These are phyloP conservation scores for Drosophila lacteicornis DNA, from an alignment of 1,140 invertebrate species.

Conservation along the genomic window DNA sequence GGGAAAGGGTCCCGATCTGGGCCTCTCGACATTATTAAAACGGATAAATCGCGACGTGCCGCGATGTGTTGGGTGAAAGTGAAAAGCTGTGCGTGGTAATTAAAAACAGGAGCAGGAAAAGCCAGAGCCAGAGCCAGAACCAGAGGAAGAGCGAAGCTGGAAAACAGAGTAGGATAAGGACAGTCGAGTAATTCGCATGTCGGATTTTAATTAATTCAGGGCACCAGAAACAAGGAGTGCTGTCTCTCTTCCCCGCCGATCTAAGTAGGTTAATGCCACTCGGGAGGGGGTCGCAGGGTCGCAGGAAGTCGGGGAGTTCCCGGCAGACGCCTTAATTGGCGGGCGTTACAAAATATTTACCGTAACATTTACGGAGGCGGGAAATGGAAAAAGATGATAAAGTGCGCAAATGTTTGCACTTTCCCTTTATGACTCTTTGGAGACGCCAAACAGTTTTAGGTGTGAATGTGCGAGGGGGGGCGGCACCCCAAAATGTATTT, in stretches of 20 bases:
- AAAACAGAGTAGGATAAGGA: constrained; percentile 44
- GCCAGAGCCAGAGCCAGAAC: constrained; percentile 8
- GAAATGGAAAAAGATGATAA: constrained; percentile 80
- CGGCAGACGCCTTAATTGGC: constrained; percentile 69
- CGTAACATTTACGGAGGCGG: constrained; percentile 54
- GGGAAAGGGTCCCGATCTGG: constrained; percentile 1
- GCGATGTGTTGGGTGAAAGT: constrained; percentile 72
- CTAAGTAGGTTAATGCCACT: constrained; percentile 73
- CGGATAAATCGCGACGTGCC: constrained; percentile 78
- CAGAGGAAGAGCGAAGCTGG: constrained; percentile 9
- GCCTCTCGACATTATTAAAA: constrained; percentile 69
- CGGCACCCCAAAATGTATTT: constrained; percentile 21
- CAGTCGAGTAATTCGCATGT: constrained; percentile 71
- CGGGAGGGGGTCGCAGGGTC: constrained; percentile 3
- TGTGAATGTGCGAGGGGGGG: constrained; percentile 35
- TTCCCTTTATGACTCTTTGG: constrained; percentile 79
- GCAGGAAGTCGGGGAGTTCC: neutral
- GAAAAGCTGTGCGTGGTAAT: constrained; percentile 82
- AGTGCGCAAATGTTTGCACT: constrained; percentile 82
- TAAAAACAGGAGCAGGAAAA: constrained; percentile 53
- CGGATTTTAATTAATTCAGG: constrained; percentile 82
- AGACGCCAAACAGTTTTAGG: constrained; percentile 56
- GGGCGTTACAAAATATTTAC: constrained; percentile 82
- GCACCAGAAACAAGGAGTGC: constrained; percentile 31
- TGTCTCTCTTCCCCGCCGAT: constrained; percentile 27